Evolutionary conservation across 2,113 vertebrate genomes (phyloP), one percentile per base, ranked within the genome.

Genomic region (Perccottus glenii): DNA sequence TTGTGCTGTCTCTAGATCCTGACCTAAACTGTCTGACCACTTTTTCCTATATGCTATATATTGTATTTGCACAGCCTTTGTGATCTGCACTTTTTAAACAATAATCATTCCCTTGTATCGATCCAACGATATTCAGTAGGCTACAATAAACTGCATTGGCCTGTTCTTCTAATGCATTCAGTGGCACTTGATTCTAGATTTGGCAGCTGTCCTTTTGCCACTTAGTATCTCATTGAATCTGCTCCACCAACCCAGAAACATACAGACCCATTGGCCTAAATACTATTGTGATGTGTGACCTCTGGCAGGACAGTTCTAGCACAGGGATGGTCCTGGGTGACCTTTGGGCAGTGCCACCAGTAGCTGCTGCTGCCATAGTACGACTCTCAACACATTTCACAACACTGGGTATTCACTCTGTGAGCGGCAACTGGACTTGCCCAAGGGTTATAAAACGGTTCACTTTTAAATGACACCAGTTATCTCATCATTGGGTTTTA

Each of bases 241-340:
- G 68, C 62, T 57, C 61, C 42, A 70, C 32, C 4, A n/a, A 56
- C 15, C 40, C 33, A 43, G 19, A 50, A 15, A 52, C 52, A 50
- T 3, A 49, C 43, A 67, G 38, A 72, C 51, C 58, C 45, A 47
- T 62, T 48, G 64, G 15, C 53, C 63, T 68, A 46, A 46, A 63
- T 69, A 38, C 70, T 74, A 48, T 55, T 70, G 73, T 63, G 46
- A 66, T 55, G 47, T 35, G 6, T 33, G 64, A 83, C 82, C 70
- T 58, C 52, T 48, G 65, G 4, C 52, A 3, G 19, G 73, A 81
- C 45, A 10, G 51, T 77, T 85, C 82, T 64, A 73, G 77, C 56
- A 75, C 56, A 68, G 56, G 15, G 35, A 50, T 51, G 9, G 66
- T 73, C 60, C 32, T 14, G 36, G 48, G 57, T 65, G 68, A 76